Evolutionary conservation across 2,797 vertebrate species (phyloP).

Genomic region (Champsocephalus gunnari): DNA sequence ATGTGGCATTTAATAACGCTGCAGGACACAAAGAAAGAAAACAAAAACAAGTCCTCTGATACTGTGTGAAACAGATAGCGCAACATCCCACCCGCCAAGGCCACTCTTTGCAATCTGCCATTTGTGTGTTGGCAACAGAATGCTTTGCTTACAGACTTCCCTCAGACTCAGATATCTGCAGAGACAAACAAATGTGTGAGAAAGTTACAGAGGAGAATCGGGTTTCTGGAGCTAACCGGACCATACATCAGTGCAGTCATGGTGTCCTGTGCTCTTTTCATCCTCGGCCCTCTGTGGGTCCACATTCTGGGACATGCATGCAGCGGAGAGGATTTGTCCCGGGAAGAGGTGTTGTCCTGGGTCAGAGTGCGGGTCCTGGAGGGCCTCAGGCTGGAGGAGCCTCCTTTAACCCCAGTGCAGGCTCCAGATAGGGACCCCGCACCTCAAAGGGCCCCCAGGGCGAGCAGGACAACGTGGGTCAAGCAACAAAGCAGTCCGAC

Average conservation of each 20-base stretch:
- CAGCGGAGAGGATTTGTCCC: slow-evolving; percentile 58
- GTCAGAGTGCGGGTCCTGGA: slow-evolving; percentile 76
- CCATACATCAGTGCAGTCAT: slow-evolving; percentile 21
- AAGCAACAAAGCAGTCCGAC: not conserved
- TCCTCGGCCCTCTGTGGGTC: slow-evolving; percentile 62
- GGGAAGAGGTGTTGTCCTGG: slow-evolving; percentile 74
- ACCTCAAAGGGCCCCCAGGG: slow-evolving; percentile 24
- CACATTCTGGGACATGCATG: slow-evolving; percentile 48
- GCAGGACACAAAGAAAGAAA: not conserved
- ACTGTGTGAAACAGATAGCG: slow-evolving; percentile 45
- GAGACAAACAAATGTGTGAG: slow-evolving; percentile 49
- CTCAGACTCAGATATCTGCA: slow-evolving; percentile 42
- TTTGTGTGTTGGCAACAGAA: slow-evolving; percentile 42
- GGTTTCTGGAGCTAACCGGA: not conserved
- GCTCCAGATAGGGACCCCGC: not conserved
- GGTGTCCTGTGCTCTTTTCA: slow-evolving; percentile 46
- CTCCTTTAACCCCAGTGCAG: slow-evolving; percentile 40
- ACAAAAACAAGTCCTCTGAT: not conserved
- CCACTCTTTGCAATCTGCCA: slow-evolving; percentile 40
- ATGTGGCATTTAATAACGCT: not conserved
- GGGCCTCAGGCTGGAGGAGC: slow-evolving; percentile 70
- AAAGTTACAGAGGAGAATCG: not conserved
- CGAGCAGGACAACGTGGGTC: slow-evolving; percentile 33
- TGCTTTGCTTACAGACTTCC: slow-evolving; percentile 15
- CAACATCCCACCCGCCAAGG: slow-evolving; percentile 60